phyloP scores from a whole-genome alignment of 2,113 vertebrate genomes.

The Epinephelus fuscoguttatus region DNA sequence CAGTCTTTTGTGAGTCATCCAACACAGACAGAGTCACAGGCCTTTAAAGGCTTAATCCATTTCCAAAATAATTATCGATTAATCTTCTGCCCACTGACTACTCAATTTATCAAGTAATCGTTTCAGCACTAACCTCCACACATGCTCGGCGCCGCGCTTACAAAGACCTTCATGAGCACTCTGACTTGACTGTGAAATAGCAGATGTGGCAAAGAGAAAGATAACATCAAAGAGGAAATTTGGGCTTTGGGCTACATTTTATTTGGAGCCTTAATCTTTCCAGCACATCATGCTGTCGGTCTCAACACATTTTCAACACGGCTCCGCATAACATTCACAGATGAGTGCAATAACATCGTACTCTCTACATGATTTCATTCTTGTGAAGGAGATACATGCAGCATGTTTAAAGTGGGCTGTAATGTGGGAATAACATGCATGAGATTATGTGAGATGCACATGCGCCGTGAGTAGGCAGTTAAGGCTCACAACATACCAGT shows the following conservation, averaged over 20 bases:
- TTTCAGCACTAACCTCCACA: not conserved
- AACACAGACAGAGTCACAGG: not conserved
- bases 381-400: not conserved
- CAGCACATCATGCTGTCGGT: slow-evolving; percentile 50
- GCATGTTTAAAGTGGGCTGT: not conserved
- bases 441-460: not conserved
- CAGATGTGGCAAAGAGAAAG: slow-evolving; percentile 61
- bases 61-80: not conserved
- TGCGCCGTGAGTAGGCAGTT: slow-evolving; percentile 1
- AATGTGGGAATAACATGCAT: slow-evolving; percentile 7
- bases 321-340: slow-evolving; percentile 35
- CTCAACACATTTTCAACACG: slow-evolving; percentile 43
- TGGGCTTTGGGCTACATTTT: slow-evolving; percentile 67
- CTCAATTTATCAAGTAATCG: not conserved
- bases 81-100: not conserved
- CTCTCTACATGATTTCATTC: slow-evolving; percentile 17
- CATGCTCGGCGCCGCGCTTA: not conserved
- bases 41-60: not conserved
- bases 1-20: not conserved
- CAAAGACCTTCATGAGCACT: not conserved
- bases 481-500: slow-evolving; percentile 19
- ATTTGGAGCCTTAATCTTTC: slow-evolving; percentile 70
- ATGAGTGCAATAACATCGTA: slow-evolving; percentile 20
- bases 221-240: slow-evolving; percentile 67
- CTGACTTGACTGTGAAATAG: slow-evolving; percentile 42